Base-by-base conservation (phyloP, 2,888 invertebrate genomes). In the Rhabditoides inermis region DNA sequence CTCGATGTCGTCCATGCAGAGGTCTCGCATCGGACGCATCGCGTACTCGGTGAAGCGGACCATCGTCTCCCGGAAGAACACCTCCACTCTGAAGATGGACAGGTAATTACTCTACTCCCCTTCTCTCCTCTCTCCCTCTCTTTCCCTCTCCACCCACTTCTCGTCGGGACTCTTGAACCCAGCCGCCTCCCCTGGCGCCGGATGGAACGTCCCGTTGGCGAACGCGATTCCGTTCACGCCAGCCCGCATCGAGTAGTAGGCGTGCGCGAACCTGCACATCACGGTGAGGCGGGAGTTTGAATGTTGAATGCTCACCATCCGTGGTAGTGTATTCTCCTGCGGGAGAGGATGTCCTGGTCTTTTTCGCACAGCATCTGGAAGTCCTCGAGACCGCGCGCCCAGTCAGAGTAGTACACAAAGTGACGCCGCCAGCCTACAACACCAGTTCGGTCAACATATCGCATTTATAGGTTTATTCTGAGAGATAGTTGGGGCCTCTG, bases 131-230 rank as follows among this genome's bases (percentile, higher is more conserved):
- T n/a, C n/a, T n/a, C n/a, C n/a, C n/a, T n/a, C n/a, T n/a, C n/a
- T n/a, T n/a, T n/a, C n/a, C n/a, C n/a, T n/a, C n/a, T n/a, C n/a
- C n/a, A n/a, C n/a, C n/a, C n/a, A n/a, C n/a, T n/a, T n/a, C n/a
- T n/a, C n/a, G n/a, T n/a, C n/a, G n/a, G n/a, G n/a, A n/a, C n/a
- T n/a, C n/a, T n/a, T n/a, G n/a, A n/a, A n/a, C n/a, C n/a, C n/a
- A n/a, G n/a, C n/a, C n/a, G n/a, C n/a, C n/a, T n/a, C n/a, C n/a
- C n/a, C n/a, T n/a, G n/a, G n/a, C n/a, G n/a, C 54, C 30, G 63
- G 53, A 60, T 64, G 63, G 15, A 55, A 58, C 1, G 61, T 51
- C n/a, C 66, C 64, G 46, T 67, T 67, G 12, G 64, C 56, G 44
- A 64, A 64, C 37, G 60, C 56, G 7, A 67, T 52, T 15, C 66